Base-by-base conservation (phyloP, 1,140 invertebrate species). In the Drosophila sproati region DNA sequence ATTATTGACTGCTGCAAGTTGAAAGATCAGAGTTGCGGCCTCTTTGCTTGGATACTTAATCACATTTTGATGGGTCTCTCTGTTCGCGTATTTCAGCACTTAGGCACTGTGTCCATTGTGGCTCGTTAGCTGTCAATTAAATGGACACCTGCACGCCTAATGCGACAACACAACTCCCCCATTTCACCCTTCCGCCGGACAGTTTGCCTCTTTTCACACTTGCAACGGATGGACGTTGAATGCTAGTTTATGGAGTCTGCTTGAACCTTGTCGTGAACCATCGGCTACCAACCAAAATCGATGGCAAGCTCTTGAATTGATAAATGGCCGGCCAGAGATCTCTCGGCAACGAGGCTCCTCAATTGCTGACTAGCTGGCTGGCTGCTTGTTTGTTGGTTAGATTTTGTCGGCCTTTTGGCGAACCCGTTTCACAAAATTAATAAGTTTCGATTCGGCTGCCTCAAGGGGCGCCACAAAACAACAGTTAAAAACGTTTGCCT, bases 101-200 rank as follows among this genome's bases (percentile, higher is more conserved):
- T 12, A 37, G 51, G 68, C 77, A 50, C 52, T 31, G 52, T 55
- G 68, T 69, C 75, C 76, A 67, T 56, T 56, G 72, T 72, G 76
- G 50, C 77, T 87, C 83, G 83, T 87, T 87, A 72, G 73, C 83
- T 87, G 83, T 87, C 83, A 87, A 87, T 87, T 87, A 87, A 87
- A 52, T 87, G 80, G 83, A 87, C 83, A 87, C 83, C 83, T 87
- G 83, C 82, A 72, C 83, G 66, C 80, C 87, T 87, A 87, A 87
- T 87, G 77, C 83, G 73, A 75, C 73, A 83, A 75, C 10, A 8
- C 3, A 60, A 20, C 10, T 6, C 10, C 32, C 39, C 39, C 12
- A 41, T 64, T 56, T 39, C 79, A 8, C 20, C 39, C 57, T 5
- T 7, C 52, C 47, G 32, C 54, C 43, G 12, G 32, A 12, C 29